Percentiles rank a stretch among this genome's conserved stretches.
These are phyloP conservation scores for Pristiophorus japonicus DNA, from an alignment of 2,113 vertebrate genomes.

Conservation along the genomic window DNA sequence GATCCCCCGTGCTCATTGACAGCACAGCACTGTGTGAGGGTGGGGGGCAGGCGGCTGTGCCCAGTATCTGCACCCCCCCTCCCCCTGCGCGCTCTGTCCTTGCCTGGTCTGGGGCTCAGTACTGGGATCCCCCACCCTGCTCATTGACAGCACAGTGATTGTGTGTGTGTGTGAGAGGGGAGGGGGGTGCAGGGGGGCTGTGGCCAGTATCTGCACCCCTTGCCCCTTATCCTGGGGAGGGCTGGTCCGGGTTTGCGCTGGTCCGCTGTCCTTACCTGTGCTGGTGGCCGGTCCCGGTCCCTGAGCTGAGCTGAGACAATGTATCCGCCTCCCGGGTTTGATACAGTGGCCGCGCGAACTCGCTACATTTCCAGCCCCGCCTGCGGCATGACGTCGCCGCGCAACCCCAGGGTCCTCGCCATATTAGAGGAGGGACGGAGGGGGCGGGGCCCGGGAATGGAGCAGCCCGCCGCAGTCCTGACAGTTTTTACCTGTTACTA, in stretches of 20 bases:
- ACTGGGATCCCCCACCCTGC: neutral
- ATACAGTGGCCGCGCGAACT: neutral
- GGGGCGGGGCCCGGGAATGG: neutral
- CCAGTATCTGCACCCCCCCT: no score
- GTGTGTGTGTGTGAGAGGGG: neutral
- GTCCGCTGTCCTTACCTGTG: no score
- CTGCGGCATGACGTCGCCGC: slow-evolving; percentile 8
- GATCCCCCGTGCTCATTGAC: neutral
- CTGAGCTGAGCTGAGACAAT: no score
- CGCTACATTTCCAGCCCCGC: neutral
- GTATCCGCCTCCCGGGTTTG: no score
- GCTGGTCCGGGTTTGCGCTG: no score
- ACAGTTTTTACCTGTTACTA: neutral
- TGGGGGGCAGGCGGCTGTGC: no score
- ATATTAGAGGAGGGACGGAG: neutral
- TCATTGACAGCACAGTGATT: neutral
- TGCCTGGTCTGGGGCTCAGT: no score
- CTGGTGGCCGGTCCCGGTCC: no score
- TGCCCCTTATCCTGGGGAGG: neutral
- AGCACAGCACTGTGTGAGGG: neutral
- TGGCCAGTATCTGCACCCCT: neutral
- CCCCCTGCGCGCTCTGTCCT: no score
- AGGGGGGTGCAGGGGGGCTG: no score
- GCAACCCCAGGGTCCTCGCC: neutral
- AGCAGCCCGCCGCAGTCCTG: neutral